Conservation (phyloP, 1,140 invertebrate genomes). For the Cherax quadricarinatus region DNA sequence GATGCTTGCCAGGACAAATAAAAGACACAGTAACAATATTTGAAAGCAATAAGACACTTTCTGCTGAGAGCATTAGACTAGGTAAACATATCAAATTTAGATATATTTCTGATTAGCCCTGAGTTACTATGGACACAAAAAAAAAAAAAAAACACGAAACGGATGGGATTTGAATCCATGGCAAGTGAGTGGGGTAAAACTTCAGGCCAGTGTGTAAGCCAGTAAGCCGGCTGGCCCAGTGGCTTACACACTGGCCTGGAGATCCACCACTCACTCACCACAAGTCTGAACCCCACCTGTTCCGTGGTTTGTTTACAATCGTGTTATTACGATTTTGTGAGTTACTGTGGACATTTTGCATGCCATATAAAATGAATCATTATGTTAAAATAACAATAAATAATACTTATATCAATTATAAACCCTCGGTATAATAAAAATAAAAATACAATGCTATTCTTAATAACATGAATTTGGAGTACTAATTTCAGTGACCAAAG, state of each 20-base stretch:
- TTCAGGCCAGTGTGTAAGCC: too few species aligned
- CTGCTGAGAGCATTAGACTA: background rate
- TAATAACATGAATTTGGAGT: background rate
- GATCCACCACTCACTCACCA: too few species aligned
- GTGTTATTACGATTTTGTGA: background rate
- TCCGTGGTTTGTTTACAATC: too few species aligned
- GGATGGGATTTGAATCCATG: too few species aligned
- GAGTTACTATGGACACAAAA: slow-evolving; percentile 28
- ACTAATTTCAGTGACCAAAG: background rate
- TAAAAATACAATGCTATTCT: background rate
- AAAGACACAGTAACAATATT: background rate
- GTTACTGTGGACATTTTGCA: slow-evolving; percentile 30
- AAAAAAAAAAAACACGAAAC: too few species aligned
- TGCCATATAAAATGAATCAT: slow-evolving; percentile 26
- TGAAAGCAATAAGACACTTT: slow-evolving; percentile 9
- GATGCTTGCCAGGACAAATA: background rate
- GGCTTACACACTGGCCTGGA: too few species aligned
- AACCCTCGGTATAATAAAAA: slow-evolving; percentile 5
- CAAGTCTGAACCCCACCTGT: too few species aligned
- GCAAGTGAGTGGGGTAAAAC: too few species aligned
- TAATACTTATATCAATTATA: background rate
- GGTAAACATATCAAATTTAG: slow-evolving; percentile 32
- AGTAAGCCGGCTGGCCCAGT: too few species aligned
- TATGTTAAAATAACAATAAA: slow-evolving; percentile 4
- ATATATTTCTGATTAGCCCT: slow-evolving; percentile 34